Evolutionary conservation across 2,113 vertebrate genomes (phyloP).

Genomic region (Xiphias gladius): DNA sequence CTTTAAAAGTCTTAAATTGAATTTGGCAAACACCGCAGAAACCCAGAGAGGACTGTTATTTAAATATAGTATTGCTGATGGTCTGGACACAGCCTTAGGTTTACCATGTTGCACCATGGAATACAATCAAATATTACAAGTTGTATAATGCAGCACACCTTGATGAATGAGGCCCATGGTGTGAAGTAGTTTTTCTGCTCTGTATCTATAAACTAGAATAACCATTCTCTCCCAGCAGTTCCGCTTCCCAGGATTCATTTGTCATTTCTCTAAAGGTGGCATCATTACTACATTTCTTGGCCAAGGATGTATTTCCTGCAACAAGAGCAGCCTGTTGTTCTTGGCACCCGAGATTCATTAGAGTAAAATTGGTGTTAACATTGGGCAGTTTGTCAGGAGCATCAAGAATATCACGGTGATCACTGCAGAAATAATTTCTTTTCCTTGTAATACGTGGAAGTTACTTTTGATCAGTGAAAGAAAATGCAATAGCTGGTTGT

Average conservation of each 20-base stretch:
- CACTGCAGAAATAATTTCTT: slow-evolving; percentile 8
- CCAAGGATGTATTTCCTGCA: slow-evolving; percentile 23
- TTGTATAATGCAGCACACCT: not conserved
- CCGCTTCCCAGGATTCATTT: slow-evolving; percentile 35
- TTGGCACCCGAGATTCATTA: slow-evolving; percentile 51
- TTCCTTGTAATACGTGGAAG: not conserved
- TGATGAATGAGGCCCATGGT: slow-evolving; percentile 9
- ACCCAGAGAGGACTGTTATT: no score
- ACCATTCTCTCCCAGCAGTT: slow-evolving; percentile 21
- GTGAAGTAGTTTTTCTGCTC: slow-evolving; percentile 26
- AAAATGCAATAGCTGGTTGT: not conserved
- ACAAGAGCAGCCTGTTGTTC: slow-evolving; percentile 31
- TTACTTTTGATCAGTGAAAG: not conserved
- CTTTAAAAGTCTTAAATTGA: not conserved
- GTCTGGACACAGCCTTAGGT: not conserved
- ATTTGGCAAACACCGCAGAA: not conserved
- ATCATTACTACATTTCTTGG: slow-evolving; percentile 28
- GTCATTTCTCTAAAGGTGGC: slow-evolving; percentile 30
- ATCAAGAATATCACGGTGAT: slow-evolving; percentile 25
- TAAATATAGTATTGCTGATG: not conserved
- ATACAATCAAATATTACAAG: not conserved
- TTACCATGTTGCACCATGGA: not conserved
- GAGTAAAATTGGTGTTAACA: slow-evolving; percentile 40
- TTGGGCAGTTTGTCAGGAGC: slow-evolving; percentile 45
- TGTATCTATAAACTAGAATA: slow-evolving; percentile 29